Base-by-base conservation (phyloP, 1,140 invertebrate species). In the Drosophila cardini region DNA sequence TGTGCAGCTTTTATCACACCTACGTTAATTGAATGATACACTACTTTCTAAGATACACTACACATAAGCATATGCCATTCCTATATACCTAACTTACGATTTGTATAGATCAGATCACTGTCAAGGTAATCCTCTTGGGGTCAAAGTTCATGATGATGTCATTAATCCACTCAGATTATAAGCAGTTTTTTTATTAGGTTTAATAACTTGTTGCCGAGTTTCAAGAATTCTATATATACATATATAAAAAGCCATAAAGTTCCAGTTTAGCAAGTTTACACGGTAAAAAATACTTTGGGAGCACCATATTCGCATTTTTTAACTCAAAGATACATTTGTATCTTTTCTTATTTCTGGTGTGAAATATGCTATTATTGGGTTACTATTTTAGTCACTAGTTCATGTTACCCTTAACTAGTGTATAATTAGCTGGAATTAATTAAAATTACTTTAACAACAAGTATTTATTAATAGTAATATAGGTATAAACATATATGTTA, bases 21-120 rank as follows among this genome's bases (percentile, higher is more conserved):
- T 36, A 34, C 52, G 69, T 56, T 71, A 71, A 70, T 63, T 55
- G 34, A 58, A 4, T 38, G 11, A 40, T 10, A 52, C n/a, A 50
- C 1, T 13, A 34, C 56, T 42, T 26, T 5, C 21, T 0, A 4
- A 26, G 21, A 26, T 26, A 26, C 21, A 26, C 21, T 26, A 4
- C 4, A 26, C 21, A n/a, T n/a, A n/a, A n/a, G n/a, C n/a, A n/a
- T n/a, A n/a, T n/a, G n/a, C n/a, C n/a, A 46, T 11, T 30, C 1
- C 5, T 58, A 16, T 46, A 18, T 58, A 30, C 2, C 38, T n/a
- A 10, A 40, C 10, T 11, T n/a, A n/a, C 4, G 9, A 38, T 38
- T 11, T 16, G 34, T 9, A 4, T 30, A 32, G 48, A 15, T 30
- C 48, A 15, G 26, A 1, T 4, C 26, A 50, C 21, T n/a, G 21